Evolutionary conservation across 1,140 invertebrate species (phyloP).

Genomic region (Aradophagus sp.): DNA sequence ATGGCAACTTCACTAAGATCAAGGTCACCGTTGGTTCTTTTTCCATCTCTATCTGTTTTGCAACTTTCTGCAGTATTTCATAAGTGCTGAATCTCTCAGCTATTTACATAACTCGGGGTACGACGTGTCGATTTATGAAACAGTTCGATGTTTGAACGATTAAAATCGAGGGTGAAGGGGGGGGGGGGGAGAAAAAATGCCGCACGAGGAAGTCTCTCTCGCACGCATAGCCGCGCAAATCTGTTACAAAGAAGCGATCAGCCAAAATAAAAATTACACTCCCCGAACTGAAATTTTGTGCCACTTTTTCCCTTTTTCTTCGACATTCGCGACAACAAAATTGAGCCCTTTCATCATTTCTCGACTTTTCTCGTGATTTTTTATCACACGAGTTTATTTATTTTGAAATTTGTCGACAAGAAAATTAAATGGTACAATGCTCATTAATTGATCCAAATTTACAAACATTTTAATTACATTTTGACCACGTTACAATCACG

Average conservation of each 20-base stretch:
- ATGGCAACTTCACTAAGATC: conserved; percentile 42
- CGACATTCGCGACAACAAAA: conserved; percentile 31
- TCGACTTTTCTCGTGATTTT: too few relatives aligned
- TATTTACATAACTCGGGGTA: conserved; percentile 41
- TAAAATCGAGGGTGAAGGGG: not conserved
- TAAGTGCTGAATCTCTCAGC: conserved; percentile 41
- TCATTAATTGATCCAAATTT: too few relatives aligned
- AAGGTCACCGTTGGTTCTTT: conserved; percentile 40
- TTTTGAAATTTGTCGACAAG: too few relatives aligned
- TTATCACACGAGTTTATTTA: too few relatives aligned
- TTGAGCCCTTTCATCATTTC: conserved; percentile 34
- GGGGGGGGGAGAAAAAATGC: conserved; percentile 2
- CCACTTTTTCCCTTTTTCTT: conserved; percentile 13
- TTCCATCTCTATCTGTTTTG: conserved; percentile 29
- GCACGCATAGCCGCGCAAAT: too few relatives aligned
- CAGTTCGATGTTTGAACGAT: conserved; percentile 20
- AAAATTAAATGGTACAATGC: too few relatives aligned
- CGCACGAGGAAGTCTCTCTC: conserved; percentile 17
- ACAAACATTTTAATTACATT: too few relatives aligned
- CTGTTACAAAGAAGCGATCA: conserved; percentile 24
- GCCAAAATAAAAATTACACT: conserved; percentile 33
- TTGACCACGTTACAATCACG: too few relatives aligned
- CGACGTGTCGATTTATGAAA: conserved; percentile 38
- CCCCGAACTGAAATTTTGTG: conserved; percentile 9
- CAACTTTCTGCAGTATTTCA: conserved; percentile 41